These are phyloP conservation scores for Peromyscus eremicus DNA, from an alignment of 2,797 vertebrate species.

Conservation along the genomic window DNA sequence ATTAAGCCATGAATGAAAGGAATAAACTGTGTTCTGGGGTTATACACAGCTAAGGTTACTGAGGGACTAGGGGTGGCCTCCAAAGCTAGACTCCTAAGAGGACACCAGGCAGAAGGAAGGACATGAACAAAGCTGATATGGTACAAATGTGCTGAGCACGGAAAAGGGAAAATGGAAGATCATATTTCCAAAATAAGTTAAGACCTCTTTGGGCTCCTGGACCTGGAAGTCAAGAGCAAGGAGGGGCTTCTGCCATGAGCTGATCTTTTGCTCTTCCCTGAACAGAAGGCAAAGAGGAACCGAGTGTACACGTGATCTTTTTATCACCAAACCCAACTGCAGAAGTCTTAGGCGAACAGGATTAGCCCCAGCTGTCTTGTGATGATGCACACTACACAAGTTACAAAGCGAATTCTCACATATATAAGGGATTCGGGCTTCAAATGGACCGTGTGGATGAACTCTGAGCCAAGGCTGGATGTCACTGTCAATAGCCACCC, in stretches of 20 bases:
- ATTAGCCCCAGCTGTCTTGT: not conserved
- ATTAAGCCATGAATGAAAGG: not conserved
- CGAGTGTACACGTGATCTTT: not conserved
- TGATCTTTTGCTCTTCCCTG: not conserved
- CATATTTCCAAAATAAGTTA: not conserved
- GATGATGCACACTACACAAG: not conserved
- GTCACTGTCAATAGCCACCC: not conserved
- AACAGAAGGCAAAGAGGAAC: not conserved
- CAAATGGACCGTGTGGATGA: not conserved
- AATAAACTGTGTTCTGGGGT: not conserved
- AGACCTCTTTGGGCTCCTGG: rapidly evolving
- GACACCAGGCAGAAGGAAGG: not conserved
- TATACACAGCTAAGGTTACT: not conserved
- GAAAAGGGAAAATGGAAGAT: not conserved
- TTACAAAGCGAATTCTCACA: conserved; percentile 22
- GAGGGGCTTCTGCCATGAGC: not conserved
- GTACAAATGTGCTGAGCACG: not conserved
- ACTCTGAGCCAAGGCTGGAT: not conserved
- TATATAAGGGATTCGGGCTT: not conserved
- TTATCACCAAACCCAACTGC: not conserved
- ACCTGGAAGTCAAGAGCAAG: not conserved
- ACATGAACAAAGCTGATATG: not conserved
- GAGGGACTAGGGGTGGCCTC: not conserved
- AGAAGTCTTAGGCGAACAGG: not conserved
- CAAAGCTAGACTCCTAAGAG: not conserved